Evolutionary conservation across 2,797 vertebrate genomes (phyloP), one percentile per base, ranked within the genome.

Genomic region (Phylloscopus collybita): DNA sequence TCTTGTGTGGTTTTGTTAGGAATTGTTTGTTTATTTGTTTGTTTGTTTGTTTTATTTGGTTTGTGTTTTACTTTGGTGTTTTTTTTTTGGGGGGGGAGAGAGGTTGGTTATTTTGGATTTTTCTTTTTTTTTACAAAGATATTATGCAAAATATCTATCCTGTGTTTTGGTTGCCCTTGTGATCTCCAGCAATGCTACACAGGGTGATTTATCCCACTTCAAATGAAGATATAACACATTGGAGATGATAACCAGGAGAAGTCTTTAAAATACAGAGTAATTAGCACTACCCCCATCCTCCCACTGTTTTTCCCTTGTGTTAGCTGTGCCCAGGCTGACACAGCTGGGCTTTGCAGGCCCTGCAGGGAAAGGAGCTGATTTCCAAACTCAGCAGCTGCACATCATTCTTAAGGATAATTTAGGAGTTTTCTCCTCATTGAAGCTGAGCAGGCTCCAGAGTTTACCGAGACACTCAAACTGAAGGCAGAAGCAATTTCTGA

Each of bases 351-450:
- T 80, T 65, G 32, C 56, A 67, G 60, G 18, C 26, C 70, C 67
- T 45, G 54, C 44, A 85, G 44, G 34, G 34, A 74, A 65, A 60
- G 66, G 19, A 92, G 29, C 23, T 29, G 42, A 51, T 87, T 89
- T 76, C 64, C 51, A 87, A 82, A 66, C 22, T 27, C 18, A 80
- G 72, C 70, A 88, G 62, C 88, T 88, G 62, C 50, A 70, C 44
- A 70, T 54, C 36, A 45, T 29, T 86, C 86, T 92, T 67, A 34
- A 60, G 61, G 90, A 84, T 67, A 80, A 88, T 84, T 78, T 56
- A 88, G 22, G 49, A 83, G 80, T 76, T 94, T 92, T 82, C 69
- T 66, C 45, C 36, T 92, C 61, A 36, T 76, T 92, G 87, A 85
- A 72, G 57, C 50, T 10, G 9, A 65, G 67, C 21, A 0, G 64